Evolutionary conservation across 35 echinoderm and acorn worm species (phyloP).

Genomic region (Heliocidaris erythrogramma): DNA sequence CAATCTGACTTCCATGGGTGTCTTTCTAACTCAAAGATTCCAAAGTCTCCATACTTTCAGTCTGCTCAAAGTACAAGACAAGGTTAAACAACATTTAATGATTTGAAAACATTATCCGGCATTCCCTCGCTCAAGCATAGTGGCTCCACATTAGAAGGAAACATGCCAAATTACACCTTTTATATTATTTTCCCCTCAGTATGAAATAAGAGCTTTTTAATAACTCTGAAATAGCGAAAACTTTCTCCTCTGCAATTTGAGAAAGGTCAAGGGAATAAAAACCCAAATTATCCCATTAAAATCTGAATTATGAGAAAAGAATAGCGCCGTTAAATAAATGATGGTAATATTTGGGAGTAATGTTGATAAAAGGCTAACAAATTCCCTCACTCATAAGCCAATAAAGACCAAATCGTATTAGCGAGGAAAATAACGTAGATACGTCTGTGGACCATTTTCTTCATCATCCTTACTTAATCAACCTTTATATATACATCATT

Average conservation of each 20-base stretch:
- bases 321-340: constrained; percentile 25
- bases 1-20: not conserved
- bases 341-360: constrained; percentile 13
- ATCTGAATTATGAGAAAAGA: constrained; percentile 24
- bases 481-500: not conserved
- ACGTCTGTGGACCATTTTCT: not conserved
- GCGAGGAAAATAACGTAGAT: not conserved
- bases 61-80: constrained; percentile 27
- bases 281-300: constrained; percentile 6
- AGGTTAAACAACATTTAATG: constrained; percentile 23
- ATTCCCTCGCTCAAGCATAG: not conserved
- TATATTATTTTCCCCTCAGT: constrained; percentile 15
- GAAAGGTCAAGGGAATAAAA: constrained; percentile 40
- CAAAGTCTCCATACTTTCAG: not conserved
- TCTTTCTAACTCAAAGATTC: not conserved
- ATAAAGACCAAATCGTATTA: constrained; percentile 18
- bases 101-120: not conserved
- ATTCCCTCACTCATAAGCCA: not conserved
- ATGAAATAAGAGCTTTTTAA: constrained; percentile 45
- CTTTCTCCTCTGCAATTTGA: not conserved
- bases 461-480: not conserved
- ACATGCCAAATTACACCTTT: constrained; percentile 38
- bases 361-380: constrained; percentile 36
- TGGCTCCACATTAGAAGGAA: not conserved
- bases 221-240: constrained; percentile 19